phyloP scores from a whole-genome alignment of 2,797 vertebrate genomes.

The Rhinogobio ventralis region DNA sequence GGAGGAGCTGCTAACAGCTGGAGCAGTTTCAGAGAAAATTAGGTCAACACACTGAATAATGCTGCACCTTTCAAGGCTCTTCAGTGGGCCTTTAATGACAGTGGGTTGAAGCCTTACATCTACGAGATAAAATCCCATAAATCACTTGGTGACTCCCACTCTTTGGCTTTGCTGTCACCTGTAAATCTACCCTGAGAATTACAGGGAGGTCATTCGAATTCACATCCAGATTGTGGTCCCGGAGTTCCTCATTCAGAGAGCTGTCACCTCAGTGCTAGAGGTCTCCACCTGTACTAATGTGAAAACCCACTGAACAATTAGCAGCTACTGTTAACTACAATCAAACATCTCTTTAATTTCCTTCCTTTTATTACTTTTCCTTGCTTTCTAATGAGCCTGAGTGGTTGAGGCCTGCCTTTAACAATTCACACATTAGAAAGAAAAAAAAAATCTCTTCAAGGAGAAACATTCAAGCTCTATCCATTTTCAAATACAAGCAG shows the following conservation, averaged over 20 bases:
- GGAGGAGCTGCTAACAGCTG: too few relatives aligned
- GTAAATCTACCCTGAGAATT: constrained; percentile 34
- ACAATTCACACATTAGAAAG: constrained; percentile 26
- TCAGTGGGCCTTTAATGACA: too few relatives aligned
- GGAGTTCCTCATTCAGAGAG: constrained; percentile 22
- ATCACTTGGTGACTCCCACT: constrained; percentile 27
- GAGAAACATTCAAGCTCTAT: constrained; percentile 23
- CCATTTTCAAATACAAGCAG: constrained; percentile 34
- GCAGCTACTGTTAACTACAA: constrained; percentile 7
- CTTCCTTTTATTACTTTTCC: background rate
- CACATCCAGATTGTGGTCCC: background rate
- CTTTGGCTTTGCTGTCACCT: constrained; percentile 37
- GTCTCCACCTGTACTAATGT: constrained; percentile 4
- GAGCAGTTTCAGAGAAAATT: too few relatives aligned
- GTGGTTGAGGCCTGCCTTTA: background rate
- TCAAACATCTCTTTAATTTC: constrained; percentile 18
- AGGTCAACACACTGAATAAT: too few relatives aligned
- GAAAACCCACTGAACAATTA: constrained; percentile 13
- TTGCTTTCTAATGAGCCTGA: constrained; percentile 14
- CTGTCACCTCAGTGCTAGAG: background rate
- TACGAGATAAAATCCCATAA: constrained; percentile 42
- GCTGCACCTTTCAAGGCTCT: too few relatives aligned
- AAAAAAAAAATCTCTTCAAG: background rate
- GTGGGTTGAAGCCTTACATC: constrained; percentile 16
- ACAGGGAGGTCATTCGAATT: constrained; percentile 32